phyloP scores from a whole-genome alignment of 2,888 invertebrate species.

The Tanytarsus gracilentus region DNA sequence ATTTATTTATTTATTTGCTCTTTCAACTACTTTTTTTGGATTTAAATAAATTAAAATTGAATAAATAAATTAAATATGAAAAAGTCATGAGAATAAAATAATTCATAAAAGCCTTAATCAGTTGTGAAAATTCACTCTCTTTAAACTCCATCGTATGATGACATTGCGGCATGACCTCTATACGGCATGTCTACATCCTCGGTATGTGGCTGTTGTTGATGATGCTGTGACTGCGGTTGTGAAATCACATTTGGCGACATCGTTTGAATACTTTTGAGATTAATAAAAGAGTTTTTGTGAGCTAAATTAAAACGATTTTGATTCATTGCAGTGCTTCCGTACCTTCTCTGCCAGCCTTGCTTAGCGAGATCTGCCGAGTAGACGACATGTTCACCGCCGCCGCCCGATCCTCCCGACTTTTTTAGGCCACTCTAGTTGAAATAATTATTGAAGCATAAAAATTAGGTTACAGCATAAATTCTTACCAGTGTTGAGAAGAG shows the following conservation, averaged over 20 bases:
- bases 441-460: slow-evolving; percentile 16
- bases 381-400: slow-evolving; percentile 48
- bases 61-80: not conserved
- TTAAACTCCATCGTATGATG: slow-evolving; percentile 23
- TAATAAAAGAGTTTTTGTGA: slow-evolving; percentile 15
- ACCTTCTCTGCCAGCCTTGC: slow-evolving; percentile 40
- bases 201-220: not conserved
- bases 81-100: not conserved
- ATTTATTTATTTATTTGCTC: not conserved
- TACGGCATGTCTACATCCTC: slow-evolving; percentile 21
- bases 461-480: not conserved
- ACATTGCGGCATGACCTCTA: slow-evolving; percentile 14
- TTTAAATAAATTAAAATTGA: not conserved
- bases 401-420: slow-evolving; percentile 46
- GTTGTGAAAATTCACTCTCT: not conserved
- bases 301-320: slow-evolving; percentile 28
- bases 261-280: slow-evolving; percentile 17
- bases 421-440: slow-evolving; percentile 49
- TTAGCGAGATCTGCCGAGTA: slow-evolving; percentile 42
- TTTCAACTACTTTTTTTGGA: not conserved
- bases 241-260: not conserved
- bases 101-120: not conserved
- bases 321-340: slow-evolving; percentile 36
- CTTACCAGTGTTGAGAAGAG: slow-evolving; percentile 49
- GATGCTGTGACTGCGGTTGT: not conserved